Evolutionary conservation across 2,888 invertebrate genomes (phyloP), one percentile per base, ranked within the genome.

Genomic region (Plebejus anna): DNA sequence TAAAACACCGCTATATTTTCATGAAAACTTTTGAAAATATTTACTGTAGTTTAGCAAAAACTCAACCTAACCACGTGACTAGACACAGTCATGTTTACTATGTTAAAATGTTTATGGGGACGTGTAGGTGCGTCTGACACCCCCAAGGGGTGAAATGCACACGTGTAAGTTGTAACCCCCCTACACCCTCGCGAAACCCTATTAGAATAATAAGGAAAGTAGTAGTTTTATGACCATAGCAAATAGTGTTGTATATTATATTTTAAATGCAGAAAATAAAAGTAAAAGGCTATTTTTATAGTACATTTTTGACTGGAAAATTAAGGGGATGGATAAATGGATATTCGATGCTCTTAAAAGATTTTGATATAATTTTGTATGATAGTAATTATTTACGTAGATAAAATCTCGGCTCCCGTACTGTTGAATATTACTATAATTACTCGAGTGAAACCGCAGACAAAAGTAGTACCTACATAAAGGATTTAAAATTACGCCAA

Each of bases 71-170:
- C 61, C 28, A 11, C 32, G 36, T 66, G 66, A 66, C 13, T 36
- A 66, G 66, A 66, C 16, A 32, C 16, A 66, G 9, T 61, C 61
- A 61, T 66, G 66, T 66, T 66, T 66, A 66, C 66, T 61, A 66
- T 66, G 66, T 36, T 32, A 66, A 36, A 66, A 32, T 66, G 66
- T 66, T 66, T 66, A 66, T 32, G 61, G 61, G 3, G 59, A 0
- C 28, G 32, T 36, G 32, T 66, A 32, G 66, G 66, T 66, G 66
- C 5, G 32, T 5, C 66, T 5, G 5, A 66, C 32, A 66, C 32
- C 66, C 66, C 11, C 32, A 1, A 13, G 32, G 32, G 32, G 28
- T 28, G 61, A 32, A 66, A 4, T 66, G 66, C 16, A 66, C 66
- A 66, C 66, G 66, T 66, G 66, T 66, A 22, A 22, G 22, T 22